Percentiles rank a stretch among this genome's conserved stretches.
These are phyloP conservation scores for Artemia sinica DNA, from an alignment of 2,888 invertebrate genomes.

Conservation along the genomic window DNA sequence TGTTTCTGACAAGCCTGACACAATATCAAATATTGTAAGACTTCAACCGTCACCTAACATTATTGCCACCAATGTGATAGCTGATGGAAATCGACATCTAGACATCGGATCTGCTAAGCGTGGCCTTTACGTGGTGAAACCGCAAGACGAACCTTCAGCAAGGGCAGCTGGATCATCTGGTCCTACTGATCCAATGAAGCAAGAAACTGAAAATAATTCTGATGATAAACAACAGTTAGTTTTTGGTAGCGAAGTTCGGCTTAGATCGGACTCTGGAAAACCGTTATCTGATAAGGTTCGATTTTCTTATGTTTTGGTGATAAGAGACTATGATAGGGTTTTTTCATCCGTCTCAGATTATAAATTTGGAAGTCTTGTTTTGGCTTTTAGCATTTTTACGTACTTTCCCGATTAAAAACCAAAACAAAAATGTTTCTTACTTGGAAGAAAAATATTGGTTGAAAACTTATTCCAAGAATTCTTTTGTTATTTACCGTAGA, in stretches of 20 bases:
- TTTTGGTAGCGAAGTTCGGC: slow-evolving; percentile 36
- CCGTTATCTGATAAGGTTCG: slow-evolving; percentile 59
- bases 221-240: slow-evolving; percentile 38
- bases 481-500: no score
- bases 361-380: background rate
- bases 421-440: no score
- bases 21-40: no score
- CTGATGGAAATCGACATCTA: background rate
- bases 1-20: no score
- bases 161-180: slow-evolving; percentile 45
- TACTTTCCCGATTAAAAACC: no score
- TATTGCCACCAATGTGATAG: no score
- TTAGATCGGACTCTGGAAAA: slow-evolving; percentile 68
- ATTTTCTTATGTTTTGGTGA: slow-evolving; percentile 18
- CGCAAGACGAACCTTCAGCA: slow-evolving; percentile 49
- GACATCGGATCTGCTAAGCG: slow-evolving; percentile 45
- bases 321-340: background rate
- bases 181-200: slow-evolving; percentile 7
- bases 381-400: slow-evolving; percentile 6
- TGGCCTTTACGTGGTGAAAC: slow-evolving; percentile 44
- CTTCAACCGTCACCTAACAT: no score
- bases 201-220: slow-evolving; percentile 16
- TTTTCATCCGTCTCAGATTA: slow-evolving; percentile 15
- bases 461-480: no score
- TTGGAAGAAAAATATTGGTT: no score